phyloP scores from a whole-genome alignment of 2,113 vertebrate species.

The Scortum barcoo region DNA sequence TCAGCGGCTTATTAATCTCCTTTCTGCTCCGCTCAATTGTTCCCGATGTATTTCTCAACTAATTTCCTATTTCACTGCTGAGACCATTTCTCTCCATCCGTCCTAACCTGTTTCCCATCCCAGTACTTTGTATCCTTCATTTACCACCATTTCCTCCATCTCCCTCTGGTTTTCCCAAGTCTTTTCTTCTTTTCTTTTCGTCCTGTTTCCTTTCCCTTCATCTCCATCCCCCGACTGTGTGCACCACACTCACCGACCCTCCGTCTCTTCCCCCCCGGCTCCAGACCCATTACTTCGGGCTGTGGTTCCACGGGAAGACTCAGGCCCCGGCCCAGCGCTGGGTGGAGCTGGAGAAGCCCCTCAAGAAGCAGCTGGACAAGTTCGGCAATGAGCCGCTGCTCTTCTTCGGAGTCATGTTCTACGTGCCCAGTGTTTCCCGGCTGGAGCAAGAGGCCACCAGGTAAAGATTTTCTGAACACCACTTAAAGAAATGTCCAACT shows the following conservation, averaged over 20 bases:
- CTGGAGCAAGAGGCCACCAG: constrained; percentile 96
- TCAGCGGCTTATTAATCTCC: constrained; percentile 23
- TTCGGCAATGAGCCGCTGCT: constrained; percentile 95
- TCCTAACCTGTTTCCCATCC: constrained; percentile 18
- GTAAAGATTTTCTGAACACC: constrained; percentile 74
- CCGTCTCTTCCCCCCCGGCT: constrained; percentile 49
- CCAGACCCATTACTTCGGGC: constrained; percentile 95
- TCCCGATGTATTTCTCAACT: constrained; percentile 18
- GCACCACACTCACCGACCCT: constrained; percentile 14
- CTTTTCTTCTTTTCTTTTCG: background rate
- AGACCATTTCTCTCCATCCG: constrained; percentile 1
- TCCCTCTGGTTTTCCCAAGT: too few relatives aligned
- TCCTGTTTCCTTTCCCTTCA: background rate
- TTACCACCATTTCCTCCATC: constrained; percentile 14
- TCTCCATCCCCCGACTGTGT: background rate
- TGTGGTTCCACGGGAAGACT: constrained; percentile 96
- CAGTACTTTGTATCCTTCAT: constrained; percentile 18
- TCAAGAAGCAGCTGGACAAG: constrained; percentile 99
- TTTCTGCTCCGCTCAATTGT: constrained; percentile 6
- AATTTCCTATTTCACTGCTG: constrained; percentile 12
- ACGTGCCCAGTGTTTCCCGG: constrained; percentile 92
- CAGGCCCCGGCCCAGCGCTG: constrained; percentile 93
- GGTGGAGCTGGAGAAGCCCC: constrained; percentile 98
- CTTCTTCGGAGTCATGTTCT: constrained; percentile 99
- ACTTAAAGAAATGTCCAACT: background rate